Conservation (phyloP, 2,797 vertebrate species). For the Adelosebastes latens region DNA sequence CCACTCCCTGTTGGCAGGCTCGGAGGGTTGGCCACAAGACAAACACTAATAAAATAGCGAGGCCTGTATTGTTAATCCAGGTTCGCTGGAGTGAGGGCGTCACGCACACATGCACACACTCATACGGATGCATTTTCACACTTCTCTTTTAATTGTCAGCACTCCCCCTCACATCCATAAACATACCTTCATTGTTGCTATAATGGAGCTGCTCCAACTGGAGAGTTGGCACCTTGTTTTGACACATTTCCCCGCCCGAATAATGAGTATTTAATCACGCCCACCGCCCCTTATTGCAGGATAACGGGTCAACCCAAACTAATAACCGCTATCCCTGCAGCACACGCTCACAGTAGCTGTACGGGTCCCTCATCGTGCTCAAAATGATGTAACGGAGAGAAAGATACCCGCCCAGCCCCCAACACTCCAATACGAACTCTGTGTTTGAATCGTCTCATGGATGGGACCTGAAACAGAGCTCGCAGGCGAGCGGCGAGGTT, state of each 20-base stretch:
- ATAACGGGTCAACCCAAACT: conserved; percentile 25
- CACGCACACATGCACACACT: background rate
- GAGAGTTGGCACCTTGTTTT: conserved; percentile 43
- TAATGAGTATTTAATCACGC: conserved; percentile 46
- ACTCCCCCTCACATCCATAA: conserved; percentile 16
- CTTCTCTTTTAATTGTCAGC: conserved; percentile 32
- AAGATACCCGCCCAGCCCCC: conserved; percentile 33
- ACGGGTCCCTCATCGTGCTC: background rate
- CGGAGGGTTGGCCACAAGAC: conserved; percentile 16
- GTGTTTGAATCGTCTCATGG: conserved; percentile 7
- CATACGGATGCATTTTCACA: conserved; percentile 11
- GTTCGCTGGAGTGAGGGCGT: background rate
- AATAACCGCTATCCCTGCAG: background rate
- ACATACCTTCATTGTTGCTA: background rate
- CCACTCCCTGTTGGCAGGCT: conserved; percentile 26
- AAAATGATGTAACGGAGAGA: conserved; percentile 63
- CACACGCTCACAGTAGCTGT: background rate
- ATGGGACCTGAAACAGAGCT: conserved; percentile 64
- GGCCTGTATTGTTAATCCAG: conserved; percentile 28
- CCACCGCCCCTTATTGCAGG: background rate
- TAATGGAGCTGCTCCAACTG: conserved; percentile 6
- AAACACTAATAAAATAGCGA: conserved; percentile 25
- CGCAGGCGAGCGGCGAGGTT: conserved; percentile 60
- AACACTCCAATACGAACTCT: conserved; percentile 1
- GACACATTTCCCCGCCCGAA: conserved; percentile 19